Evolutionary conservation across 2,797 vertebrate species (phyloP), one percentile per base, ranked within the genome.

Genomic region (Dallia pectoralis): DNA sequence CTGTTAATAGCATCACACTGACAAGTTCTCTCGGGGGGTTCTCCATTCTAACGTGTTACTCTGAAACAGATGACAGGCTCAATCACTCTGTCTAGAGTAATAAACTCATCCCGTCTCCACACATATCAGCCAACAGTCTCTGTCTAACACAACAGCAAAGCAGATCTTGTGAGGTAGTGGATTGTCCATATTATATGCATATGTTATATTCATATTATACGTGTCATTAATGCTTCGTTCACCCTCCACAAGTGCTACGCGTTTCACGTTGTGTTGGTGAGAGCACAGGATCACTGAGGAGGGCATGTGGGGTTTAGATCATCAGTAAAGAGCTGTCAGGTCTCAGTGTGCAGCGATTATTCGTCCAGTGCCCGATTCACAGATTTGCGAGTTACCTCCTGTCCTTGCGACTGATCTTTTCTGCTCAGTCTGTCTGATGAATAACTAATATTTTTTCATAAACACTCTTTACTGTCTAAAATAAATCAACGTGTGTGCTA

Each of bases 51-150:
- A 4, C 6, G 12, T 30, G 9, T 29, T 62, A 18, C 27, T 62
- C 12, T 62, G 61, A 62, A 25, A 62, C 2, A 4, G 4, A 30
- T 30, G 61, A 62, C 27, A 62, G 61, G 27, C 15, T 62, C 61
- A 62, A 63, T 14, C 22, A 32, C 62, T 30, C 27, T 30, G 62
- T 29, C 2, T 6, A 63, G 25, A 22, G 25, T 14, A 61, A 66
- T 33, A 48, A 44, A 48, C n/a, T 47, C 66, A 25, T 47, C n/a
- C 9, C 8, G 40, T 67, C 40, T 16, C 65, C 2, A 47, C 36
- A n/a, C 36, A 67, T 67, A 44, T 36, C 22, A 67, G 65, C n/a
- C 44, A 12, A 7, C 36, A 44, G 29, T 63, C 64, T 66, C 64
- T 40, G 18, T 67, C 14, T 40, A 16, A 47, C 19, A 22, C 2